A percentile compares a stretch with the other conserved stretches of the same genome.
phyloP scores from a whole-genome alignment of 2,797 vertebrate genomes.

The Pangasius sanitwongsei region DNA sequence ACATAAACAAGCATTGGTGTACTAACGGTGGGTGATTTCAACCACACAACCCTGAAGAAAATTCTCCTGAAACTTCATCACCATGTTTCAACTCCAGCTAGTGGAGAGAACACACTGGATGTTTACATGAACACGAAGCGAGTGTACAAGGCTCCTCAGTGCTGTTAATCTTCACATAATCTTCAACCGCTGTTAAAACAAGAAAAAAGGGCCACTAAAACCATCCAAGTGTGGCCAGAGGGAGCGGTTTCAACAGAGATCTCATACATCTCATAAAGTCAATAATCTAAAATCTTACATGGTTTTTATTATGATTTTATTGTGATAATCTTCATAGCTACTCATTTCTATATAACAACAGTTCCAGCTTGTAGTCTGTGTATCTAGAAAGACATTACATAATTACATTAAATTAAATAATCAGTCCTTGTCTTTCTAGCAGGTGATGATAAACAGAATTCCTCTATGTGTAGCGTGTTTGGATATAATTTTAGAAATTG shows the following conservation, averaged over 20 bases:
- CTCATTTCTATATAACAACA: neutral
- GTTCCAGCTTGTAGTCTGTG: neutral
- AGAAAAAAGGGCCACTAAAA: neutral
- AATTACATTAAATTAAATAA: neutral
- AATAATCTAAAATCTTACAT: neutral
- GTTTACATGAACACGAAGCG: neutral
- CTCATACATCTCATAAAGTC: neutral
- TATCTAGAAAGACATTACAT: neutral
- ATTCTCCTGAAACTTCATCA: neutral
- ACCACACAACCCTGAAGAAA: neutral
- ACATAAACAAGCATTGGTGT: neutral
- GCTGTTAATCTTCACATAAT: conserved; percentile 6
- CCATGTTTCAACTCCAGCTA: neutral
- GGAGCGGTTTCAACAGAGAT: neutral
- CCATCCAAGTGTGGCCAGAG: neutral
- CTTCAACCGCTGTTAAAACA: conserved; percentile 5
- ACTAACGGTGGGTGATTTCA: neutral
- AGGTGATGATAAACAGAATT: neutral
- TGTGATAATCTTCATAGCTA: neutral
- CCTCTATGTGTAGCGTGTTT: neutral
- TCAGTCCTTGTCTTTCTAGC: neutral
- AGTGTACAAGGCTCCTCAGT: neutral
- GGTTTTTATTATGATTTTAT: neutral
- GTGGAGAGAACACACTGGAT: neutral
- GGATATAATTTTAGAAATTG: neutral